phyloP scores from a whole-genome alignment of 2,888 invertebrate species.

The Antheraea yamamai region DNA sequence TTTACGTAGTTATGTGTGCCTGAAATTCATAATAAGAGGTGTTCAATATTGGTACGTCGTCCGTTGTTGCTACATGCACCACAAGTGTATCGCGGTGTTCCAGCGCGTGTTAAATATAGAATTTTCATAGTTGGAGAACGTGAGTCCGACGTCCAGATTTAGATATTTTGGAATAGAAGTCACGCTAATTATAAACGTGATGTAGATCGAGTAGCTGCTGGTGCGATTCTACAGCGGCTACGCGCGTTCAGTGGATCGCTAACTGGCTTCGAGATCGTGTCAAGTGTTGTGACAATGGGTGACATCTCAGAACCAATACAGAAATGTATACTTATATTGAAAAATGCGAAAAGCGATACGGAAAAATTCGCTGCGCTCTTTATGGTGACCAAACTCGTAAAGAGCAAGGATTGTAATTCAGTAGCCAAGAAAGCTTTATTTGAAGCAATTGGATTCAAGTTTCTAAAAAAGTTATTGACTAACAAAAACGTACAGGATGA shows the following conservation, averaged over 20 bases:
- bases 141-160: conserved; percentile 81
- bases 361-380: conserved; percentile 96
- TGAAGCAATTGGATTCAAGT: conserved; percentile 94
- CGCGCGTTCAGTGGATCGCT: conserved; percentile 73
- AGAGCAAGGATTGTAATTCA: conserved; percentile 89
- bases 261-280: conserved; percentile 71
- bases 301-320: conserved; percentile 90
- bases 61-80: conserved; percentile 51
- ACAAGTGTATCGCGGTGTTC: conserved; percentile 71
- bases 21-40: conserved; percentile 11
- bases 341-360: conserved; percentile 91
- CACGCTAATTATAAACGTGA: conserved; percentile 80
- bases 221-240: conserved; percentile 64
- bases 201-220: conserved; percentile 71
- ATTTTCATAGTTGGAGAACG: conserved; percentile 80
- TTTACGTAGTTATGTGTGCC: conserved; percentile 13
- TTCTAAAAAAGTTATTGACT: conserved; percentile 90
- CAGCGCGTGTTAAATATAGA: conserved; percentile 77
- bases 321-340: conserved; percentile 91
- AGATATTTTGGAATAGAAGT: conserved; percentile 82
- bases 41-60: conserved; percentile 26
- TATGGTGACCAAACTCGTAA: conserved; percentile 94
- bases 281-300: conserved; percentile 73
- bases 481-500: conserved; percentile 91
- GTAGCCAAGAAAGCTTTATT: conserved; percentile 91